A percentile compares a stretch with the other conserved stretches of the same genome.
These are phyloP conservation scores for Ailurus styani DNA, from an alignment of 2,113 vertebrate genomes.

Conservation along the genomic window DNA sequence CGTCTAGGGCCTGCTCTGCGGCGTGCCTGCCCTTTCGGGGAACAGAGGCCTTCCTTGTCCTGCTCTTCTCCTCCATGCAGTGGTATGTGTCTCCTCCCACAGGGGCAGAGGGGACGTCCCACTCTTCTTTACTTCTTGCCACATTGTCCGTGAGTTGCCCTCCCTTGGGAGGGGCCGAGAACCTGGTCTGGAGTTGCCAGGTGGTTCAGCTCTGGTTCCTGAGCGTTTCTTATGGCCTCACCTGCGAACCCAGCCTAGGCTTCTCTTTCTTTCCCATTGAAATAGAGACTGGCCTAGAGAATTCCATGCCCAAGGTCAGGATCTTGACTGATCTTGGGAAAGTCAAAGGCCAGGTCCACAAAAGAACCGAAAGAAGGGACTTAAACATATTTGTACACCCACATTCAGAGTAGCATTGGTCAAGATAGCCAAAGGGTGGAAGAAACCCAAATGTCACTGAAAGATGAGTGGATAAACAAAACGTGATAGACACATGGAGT, in stretches of 20 bases:
- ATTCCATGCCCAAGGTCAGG: not conserved
- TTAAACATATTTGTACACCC: too few species aligned
- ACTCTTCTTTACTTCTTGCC: not conserved
- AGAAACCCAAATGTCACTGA: not conserved
- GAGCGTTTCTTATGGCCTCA: not conserved
- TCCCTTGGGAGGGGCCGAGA: not conserved
- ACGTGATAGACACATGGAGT: accelerated
- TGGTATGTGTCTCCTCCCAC: slow-evolving; percentile 1
- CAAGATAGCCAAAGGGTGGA: not conserved
- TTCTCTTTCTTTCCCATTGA: not conserved
- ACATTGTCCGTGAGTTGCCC: not conserved
- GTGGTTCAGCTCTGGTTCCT: not conserved
- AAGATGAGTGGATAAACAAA: not conserved
- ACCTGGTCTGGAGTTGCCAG: not conserved
- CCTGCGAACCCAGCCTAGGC: not conserved
- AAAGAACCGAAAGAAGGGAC: not conserved
- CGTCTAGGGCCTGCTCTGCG: slow-evolving; percentile 21
- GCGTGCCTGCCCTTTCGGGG: slow-evolving; percentile 65
- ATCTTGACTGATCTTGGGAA: not conserved
- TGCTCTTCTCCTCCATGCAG: not conserved
- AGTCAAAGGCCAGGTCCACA: not conserved
- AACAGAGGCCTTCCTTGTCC: slow-evolving; percentile 61
- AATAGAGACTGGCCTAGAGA: not conserved
- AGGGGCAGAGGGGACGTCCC: not conserved
- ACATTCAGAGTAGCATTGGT: not conserved